These are phyloP conservation scores for Lichenostomus cassidix DNA, from an alignment of 2,113 vertebrate species.

Conservation along the genomic window DNA sequence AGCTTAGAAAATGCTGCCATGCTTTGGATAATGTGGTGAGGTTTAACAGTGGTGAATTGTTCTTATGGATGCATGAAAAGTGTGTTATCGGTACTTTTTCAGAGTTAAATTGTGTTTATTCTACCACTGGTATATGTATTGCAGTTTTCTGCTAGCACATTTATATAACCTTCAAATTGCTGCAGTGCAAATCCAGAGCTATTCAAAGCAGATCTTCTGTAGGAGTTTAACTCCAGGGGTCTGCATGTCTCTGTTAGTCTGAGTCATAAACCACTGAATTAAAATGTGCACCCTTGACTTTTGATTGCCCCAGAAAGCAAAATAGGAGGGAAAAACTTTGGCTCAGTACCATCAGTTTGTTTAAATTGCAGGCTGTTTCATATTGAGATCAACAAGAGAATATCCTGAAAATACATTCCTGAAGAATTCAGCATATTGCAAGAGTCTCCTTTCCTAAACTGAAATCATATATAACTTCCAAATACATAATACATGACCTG, in stretches of 20 bases:
- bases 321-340: neutral
- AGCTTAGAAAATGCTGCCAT: neutral
- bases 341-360: neutral
- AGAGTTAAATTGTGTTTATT: slow-evolving; percentile 3
- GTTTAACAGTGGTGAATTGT: neutral
- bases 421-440: neutral
- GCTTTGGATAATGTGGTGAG: neutral
- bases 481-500: neutral
- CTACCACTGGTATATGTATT: neutral
- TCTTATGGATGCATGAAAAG: neutral
- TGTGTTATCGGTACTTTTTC: neutral
- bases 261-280: neutral
- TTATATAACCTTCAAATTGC: neutral
- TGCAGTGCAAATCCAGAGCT: neutral
- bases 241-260: neutral
- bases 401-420: slow-evolving; percentile 1
- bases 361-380: neutral
- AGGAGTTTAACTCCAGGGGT: neutral
- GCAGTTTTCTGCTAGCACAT: neutral
- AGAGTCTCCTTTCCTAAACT: neutral
- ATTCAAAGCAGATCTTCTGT: slow-evolving; percentile 8
- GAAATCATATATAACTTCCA: neutral
- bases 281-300: neutral
- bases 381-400: neutral
- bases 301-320: neutral